phyloP scores from a whole-genome alignment of 2,113 vertebrate genomes.

The Cololabis saira region DNA sequence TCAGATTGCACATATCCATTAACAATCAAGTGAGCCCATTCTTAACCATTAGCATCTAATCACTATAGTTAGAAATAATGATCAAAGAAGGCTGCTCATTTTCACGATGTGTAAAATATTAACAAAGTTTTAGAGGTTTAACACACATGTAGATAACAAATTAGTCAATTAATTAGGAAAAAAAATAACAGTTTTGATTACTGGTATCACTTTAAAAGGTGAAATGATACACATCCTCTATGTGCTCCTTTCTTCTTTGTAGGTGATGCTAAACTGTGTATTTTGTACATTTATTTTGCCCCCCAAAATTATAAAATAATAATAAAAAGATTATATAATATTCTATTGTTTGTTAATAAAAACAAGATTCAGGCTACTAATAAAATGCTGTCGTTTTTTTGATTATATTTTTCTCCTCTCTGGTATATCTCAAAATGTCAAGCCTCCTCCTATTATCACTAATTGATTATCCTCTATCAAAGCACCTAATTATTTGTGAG shows the following conservation, averaged over 20 bases:
- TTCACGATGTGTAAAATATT: background rate
- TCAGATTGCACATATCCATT: too few relatives aligned
- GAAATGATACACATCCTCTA: too few relatives aligned
- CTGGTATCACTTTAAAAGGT: too few relatives aligned
- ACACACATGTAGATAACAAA: background rate
- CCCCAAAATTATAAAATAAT: too few relatives aligned
- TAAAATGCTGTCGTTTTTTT: slow-evolving; percentile 20
- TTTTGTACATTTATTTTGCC: too few relatives aligned
- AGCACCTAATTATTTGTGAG: slow-evolving; percentile 82
- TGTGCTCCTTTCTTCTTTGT: too few relatives aligned
- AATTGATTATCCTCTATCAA: slow-evolving; percentile 82
- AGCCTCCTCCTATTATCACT: slow-evolving; percentile 67
- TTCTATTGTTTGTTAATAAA: background rate
- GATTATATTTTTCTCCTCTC: slow-evolving; percentile 4
- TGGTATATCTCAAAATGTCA: slow-evolving; percentile 47
- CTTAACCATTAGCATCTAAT: background rate
- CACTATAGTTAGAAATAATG: background rate
- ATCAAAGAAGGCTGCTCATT: background rate
- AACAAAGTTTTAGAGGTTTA: background rate
- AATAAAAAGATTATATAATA: too few relatives aligned
- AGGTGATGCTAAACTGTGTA: too few relatives aligned
- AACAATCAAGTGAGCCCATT: background rate
- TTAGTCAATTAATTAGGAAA: too few relatives aligned
- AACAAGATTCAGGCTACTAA: slow-evolving; percentile 4
- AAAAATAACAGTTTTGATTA: too few relatives aligned